phyloP scores from a whole-genome alignment of 2,113 vertebrate species.

The sheep (Ovis aries) region DNA sequence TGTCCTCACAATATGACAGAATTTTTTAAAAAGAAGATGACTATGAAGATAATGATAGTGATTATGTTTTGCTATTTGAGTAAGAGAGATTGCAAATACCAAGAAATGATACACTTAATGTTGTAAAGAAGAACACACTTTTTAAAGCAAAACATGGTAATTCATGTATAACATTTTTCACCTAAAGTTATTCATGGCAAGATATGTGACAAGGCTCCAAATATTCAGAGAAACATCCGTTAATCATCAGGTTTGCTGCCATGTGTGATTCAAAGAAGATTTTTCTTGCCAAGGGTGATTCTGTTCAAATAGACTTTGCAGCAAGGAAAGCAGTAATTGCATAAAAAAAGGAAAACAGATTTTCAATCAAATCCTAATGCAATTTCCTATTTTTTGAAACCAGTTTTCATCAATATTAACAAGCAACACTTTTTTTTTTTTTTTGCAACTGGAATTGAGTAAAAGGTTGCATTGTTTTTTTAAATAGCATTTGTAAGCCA shows the following conservation, averaged over 20 bases:
- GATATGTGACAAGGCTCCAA: background rate
- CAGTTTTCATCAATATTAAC: background rate
- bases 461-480: background rate
- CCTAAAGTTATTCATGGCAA: background rate
- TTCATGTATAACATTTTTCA: background rate
- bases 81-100: background rate
- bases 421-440: background rate
- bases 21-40: background rate
- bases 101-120: background rate
- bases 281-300: slow-evolving; percentile 12
- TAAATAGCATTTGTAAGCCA: background rate
- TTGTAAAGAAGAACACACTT: background rate
- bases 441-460: background rate
- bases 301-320: background rate
- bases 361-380: background rate
- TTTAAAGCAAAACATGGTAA: background rate
- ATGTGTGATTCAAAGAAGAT: background rate
- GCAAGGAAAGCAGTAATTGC: background rate
- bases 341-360: background rate
- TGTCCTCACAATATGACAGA: background rate
- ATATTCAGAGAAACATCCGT: background rate
- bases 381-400: background rate
- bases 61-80: background rate
- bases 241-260: background rate
- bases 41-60: background rate